Evolutionary conservation across 1,140 invertebrate species (phyloP).

Genomic region (Sinella curviseta): DNA sequence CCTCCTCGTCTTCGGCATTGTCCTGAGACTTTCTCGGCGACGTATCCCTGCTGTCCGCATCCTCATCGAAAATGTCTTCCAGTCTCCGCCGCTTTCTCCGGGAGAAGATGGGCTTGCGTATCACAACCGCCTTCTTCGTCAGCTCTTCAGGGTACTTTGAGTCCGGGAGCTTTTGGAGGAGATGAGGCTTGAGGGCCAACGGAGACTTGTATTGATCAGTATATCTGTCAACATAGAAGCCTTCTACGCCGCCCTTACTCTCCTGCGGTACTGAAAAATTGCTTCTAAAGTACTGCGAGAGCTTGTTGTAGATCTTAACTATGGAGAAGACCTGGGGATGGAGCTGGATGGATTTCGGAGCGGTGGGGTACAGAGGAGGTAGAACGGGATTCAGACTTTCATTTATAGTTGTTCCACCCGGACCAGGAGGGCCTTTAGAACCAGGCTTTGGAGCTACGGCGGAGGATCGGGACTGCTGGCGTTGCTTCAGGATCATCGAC

Average conservation of each 20-base stretch:
- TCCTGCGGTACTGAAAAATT: constrained; percentile 55
- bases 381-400: constrained; percentile 21
- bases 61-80: constrained; percentile 47
- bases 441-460: constrained; percentile 51
- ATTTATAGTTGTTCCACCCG: not conserved
- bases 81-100: constrained; percentile 50
- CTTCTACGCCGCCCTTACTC: constrained; percentile 54
- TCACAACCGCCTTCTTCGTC: constrained; percentile 51
- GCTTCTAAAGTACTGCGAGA: constrained; percentile 58
- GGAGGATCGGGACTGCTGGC: not conserved
- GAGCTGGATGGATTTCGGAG: constrained; percentile 55
- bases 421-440: constrained; percentile 64
- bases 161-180: constrained; percentile 34
- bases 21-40: too few relatives aligned
- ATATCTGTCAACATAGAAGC: constrained; percentile 66
- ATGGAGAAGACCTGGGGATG: constrained; percentile 56
- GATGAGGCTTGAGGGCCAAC: constrained; percentile 61
- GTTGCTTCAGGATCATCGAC: not conserved
- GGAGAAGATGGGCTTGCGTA: too few relatives aligned
- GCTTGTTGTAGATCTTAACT: constrained; percentile 63
- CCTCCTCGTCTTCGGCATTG: constrained; percentile 30
- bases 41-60: constrained; percentile 35
- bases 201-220: constrained; percentile 65
- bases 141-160: constrained; percentile 46
- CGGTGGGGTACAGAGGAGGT: constrained; percentile 66